Percentiles rank a stretch among this genome's conserved stretches.
These are phyloP conservation scores for Euproctis similis DNA, from an alignment of 2,888 invertebrate genomes.

Conservation along the genomic window DNA sequence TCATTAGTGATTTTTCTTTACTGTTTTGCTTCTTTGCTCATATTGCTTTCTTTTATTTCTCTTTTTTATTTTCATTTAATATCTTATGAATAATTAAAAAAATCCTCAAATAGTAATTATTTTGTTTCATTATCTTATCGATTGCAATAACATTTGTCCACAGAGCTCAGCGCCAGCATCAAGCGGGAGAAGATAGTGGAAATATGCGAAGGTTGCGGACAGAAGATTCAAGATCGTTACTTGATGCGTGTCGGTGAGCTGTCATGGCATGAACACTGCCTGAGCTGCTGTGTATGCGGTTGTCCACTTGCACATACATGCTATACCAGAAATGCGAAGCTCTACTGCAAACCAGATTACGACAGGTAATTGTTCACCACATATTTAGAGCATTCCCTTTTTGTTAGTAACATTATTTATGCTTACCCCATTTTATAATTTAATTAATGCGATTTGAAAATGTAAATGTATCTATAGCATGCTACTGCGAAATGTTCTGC, in stretches of 20 bases:
- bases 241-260: constrained; percentile 95
- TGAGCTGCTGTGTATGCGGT: constrained; percentile 96
- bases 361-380: constrained; percentile 93
- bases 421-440: too few species aligned
- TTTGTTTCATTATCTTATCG: constrained; percentile 56
- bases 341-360: constrained; percentile 98
- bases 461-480: too few species aligned
- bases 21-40: too few species aligned
- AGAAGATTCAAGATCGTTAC: constrained; percentile 95
- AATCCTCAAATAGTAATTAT: too few species aligned
- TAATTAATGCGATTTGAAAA: too few species aligned
- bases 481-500: constrained; percentile 10
- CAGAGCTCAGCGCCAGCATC: constrained; percentile 76
- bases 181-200: constrained; percentile 88
- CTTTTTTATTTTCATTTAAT: too few species aligned
- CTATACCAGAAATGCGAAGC: constrained; percentile 93
- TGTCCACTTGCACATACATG: constrained; percentile 93
- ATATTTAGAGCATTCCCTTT: too few species aligned
- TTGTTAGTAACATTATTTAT: too few species aligned
- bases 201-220: constrained; percentile 95
- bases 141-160: constrained; percentile 27
- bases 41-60: too few species aligned
- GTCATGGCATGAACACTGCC: constrained; percentile 97
- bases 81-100: too few species aligned
- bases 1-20: neutral